phyloP scores from a whole-genome alignment of 2,113 vertebrate genomes.

The Pelecanus crispus region DNA sequence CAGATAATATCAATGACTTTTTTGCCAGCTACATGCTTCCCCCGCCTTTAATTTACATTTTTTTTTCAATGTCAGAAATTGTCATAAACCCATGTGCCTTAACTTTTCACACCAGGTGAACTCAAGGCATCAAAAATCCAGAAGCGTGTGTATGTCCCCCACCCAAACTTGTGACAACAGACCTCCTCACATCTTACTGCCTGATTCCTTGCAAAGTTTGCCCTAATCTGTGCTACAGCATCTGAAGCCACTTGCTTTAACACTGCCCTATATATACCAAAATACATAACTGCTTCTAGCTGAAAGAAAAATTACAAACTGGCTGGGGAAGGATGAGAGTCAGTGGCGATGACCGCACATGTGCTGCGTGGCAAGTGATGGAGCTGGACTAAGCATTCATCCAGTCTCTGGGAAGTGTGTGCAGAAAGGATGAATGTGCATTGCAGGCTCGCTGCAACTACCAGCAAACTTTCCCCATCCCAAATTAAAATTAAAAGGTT shows the following conservation, averaged over 20 bases:
- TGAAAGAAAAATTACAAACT: not conserved
- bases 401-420: fast-evolving
- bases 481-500: not conserved
- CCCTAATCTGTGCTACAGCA: not conserved
- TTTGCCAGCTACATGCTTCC: not conserved
- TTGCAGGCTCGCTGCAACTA: not conserved
- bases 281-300: not conserved
- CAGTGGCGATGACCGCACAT: fast-evolving
- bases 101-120: not conserved
- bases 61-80: not conserved
- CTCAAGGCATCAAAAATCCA: not conserved
- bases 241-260: not conserved
- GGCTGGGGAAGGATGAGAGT: not conserved
- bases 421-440: not conserved
- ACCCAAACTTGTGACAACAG: not conserved
- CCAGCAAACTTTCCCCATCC: not conserved
- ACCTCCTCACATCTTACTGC: not conserved
- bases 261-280: not conserved
- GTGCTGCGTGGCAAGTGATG: not conserved
- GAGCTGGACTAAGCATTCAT: not conserved
- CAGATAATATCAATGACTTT: not conserved
- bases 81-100: not conserved
- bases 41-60: not conserved
- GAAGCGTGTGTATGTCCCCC: not conserved
- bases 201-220: not conserved